Conservation (phyloP, 2,797 vertebrate species). For the Momotus momota region DNA sequence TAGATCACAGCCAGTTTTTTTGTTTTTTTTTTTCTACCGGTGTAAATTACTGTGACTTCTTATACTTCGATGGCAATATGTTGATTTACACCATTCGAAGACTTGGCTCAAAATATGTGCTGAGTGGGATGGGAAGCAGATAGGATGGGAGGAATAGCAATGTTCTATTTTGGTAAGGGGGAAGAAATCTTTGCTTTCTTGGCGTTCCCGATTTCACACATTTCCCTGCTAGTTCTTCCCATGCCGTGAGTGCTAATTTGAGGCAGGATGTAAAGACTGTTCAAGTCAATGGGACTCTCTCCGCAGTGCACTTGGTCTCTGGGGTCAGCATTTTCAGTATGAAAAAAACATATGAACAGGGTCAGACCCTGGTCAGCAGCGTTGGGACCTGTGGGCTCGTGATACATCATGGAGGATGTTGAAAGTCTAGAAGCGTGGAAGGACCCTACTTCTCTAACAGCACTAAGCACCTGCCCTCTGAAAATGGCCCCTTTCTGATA, state of each 20-base stretch:
- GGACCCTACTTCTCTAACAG: not conserved
- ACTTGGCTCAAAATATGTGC: conserved; percentile 64
- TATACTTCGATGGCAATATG: conserved; percentile 52
- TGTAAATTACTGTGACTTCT: conserved; percentile 70
- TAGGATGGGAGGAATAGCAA: conserved; percentile 56
- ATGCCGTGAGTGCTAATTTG: conserved; percentile 59
- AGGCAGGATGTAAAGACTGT: conserved; percentile 38
- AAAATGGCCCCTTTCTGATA: not conserved
- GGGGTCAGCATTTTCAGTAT: not conserved
- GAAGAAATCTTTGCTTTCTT: conserved; percentile 66
- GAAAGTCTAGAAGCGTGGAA: not conserved
- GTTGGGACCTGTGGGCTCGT: rapidly evolving
- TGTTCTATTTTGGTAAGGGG: conserved; percentile 65
- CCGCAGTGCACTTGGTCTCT: not conserved
- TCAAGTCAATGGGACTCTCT: conserved; percentile 39
- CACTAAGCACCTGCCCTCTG: not conserved
- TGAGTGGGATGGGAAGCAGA: conserved; percentile 62
- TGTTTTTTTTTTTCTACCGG: conserved; percentile 58
- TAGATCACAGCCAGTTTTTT: conserved; percentile 57
- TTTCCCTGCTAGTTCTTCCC: conserved; percentile 57
- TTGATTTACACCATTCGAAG: conserved; percentile 50
- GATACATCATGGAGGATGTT: not conserved
- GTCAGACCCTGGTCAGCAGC: not conserved
- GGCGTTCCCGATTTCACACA: conserved; percentile 55
- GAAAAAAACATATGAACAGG: rapidly evolving